Conservation (phyloP, 2,797 vertebrate species). For the Sternarchorhynchus goeldii region DNA sequence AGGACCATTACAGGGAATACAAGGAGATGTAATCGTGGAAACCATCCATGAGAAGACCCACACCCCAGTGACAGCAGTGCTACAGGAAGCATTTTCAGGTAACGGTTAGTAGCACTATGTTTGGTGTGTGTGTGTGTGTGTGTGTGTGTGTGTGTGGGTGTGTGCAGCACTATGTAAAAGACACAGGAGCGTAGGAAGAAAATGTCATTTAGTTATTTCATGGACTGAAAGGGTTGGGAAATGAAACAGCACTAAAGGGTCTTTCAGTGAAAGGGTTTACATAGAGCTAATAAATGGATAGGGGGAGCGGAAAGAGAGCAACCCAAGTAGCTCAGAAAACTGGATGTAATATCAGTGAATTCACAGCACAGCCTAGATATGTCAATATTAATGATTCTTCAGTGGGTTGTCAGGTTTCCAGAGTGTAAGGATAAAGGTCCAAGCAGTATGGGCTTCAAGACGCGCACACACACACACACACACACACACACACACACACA, state of each 20-base stretch:
- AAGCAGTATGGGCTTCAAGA: neutral
- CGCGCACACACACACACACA: neutral
- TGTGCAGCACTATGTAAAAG: neutral
- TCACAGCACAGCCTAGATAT: constrained; percentile 66
- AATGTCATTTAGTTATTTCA: constrained; percentile 54
- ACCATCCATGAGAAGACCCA: constrained; percentile 6
- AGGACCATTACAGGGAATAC: neutral
- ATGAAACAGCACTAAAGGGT: constrained; percentile 73
- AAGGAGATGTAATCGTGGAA: neutral
- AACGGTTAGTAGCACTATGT: too few relatives aligned
- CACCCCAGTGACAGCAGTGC: constrained; percentile 11
- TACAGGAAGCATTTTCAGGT: neutral
- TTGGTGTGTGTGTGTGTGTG: too few relatives aligned
- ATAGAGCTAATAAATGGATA: constrained; percentile 76
- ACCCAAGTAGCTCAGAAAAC: constrained; percentile 72
- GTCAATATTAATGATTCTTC: constrained; percentile 72
- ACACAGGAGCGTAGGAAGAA: too few relatives aligned
- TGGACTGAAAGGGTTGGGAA: constrained; percentile 52
- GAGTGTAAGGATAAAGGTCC: constrained; percentile 46
- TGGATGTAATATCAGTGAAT: constrained; percentile 77
- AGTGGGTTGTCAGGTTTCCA: constrained; percentile 66
- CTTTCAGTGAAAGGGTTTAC: constrained; percentile 75
- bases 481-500: neutral
- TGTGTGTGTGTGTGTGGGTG: neutral
- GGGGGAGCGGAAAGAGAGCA: constrained; percentile 69